phyloP scores from a whole-genome alignment of 2,113 vertebrate species.

The Gasterosteus aculeatus region DNA sequence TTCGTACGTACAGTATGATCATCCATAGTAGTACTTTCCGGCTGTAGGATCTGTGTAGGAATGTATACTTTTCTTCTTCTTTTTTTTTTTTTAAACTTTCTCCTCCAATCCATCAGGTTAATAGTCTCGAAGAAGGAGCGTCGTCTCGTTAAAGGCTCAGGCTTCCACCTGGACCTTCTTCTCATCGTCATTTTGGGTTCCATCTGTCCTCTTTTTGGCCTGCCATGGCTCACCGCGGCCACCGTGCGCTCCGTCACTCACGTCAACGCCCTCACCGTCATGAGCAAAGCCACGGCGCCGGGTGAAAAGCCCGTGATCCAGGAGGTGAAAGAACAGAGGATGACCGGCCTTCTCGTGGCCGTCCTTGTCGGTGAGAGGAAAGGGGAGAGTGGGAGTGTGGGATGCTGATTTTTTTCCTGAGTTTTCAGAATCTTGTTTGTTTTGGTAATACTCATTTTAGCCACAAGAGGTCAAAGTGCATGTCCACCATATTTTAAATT shows the following conservation, averaged over 20 bases:
- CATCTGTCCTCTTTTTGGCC: slow-evolving; percentile 91
- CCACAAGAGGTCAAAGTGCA: not conserved
- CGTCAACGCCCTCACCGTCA: slow-evolving; percentile 94
- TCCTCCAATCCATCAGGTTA: slow-evolving; percentile 77
- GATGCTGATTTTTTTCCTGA: no score
- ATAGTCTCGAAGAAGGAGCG: slow-evolving; percentile 97
- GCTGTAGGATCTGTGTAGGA: not conserved
- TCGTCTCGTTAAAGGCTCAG: slow-evolving; percentile 91
- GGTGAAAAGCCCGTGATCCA: slow-evolving; percentile 95
- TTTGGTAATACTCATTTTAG: not conserved
- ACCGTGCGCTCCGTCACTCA: slow-evolving; percentile 96
- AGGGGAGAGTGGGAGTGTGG: not conserved
- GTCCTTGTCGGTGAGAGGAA: slow-evolving; percentile 90
- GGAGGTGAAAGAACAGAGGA: slow-evolving; percentile 96
- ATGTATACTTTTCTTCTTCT: not conserved
- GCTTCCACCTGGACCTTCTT: slow-evolving; percentile 96
- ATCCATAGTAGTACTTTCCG: not conserved
- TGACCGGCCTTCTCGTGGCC: slow-evolving; percentile 91
- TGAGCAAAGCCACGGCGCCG: slow-evolving; percentile 95
- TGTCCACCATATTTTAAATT: not conserved
- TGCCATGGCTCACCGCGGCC: slow-evolving; percentile 96
- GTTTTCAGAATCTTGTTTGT: not conserved
- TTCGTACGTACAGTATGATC: slow-evolving; percentile 83
- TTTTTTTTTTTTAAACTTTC: not conserved
- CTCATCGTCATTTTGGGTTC: slow-evolving; percentile 94